Evolutionary conservation across 1,140 invertebrate genomes (phyloP).

Genomic region (Bemisia tabaci): DNA sequence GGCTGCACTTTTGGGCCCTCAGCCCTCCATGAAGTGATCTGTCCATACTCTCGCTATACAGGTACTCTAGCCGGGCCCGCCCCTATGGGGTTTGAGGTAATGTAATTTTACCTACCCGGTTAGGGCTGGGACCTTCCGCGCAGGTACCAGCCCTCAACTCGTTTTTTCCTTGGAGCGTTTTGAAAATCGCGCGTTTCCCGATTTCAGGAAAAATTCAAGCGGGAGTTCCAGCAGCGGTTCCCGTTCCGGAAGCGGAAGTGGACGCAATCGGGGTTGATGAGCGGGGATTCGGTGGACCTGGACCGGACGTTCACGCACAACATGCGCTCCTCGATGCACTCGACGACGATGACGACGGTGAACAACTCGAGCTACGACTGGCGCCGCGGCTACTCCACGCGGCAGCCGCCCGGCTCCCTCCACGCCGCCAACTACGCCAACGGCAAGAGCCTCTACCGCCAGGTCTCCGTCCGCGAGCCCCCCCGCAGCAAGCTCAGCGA

Average conservation of each 20-base stretch:
- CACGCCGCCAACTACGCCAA: conserved; percentile 4
- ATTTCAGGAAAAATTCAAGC: conserved; percentile 55
- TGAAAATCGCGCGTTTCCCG: too few species aligned
- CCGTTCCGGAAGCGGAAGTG: conserved; percentile 35
- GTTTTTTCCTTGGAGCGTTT: too few species aligned
- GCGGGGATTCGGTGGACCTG: conserved; percentile 29
- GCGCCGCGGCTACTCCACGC: conserved; percentile 10
- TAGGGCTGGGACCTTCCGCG: too few species aligned
- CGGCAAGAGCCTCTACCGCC: background rate
- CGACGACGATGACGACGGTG: conserved; percentile 11
- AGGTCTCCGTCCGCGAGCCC: background rate
- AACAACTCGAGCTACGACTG: conserved; percentile 6
- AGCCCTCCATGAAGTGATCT: too few species aligned
- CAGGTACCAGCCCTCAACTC: too few species aligned
- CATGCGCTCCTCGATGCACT: conserved; percentile 13
- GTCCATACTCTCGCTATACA: too few species aligned
- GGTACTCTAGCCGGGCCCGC: too few species aligned
- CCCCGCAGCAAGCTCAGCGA: conserved; percentile 5
- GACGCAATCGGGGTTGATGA: conserved; percentile 21
- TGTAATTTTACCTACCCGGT: too few species aligned
- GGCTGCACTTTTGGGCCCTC: too few species aligned
- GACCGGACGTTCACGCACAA: conserved; percentile 18
- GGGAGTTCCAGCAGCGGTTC: conserved; percentile 50
- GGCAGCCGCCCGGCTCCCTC: background rate
- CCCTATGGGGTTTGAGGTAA: too few species aligned